Base-by-base conservation (phyloP, 1,140 invertebrate genomes). In the Bombus balteatus region DNA sequence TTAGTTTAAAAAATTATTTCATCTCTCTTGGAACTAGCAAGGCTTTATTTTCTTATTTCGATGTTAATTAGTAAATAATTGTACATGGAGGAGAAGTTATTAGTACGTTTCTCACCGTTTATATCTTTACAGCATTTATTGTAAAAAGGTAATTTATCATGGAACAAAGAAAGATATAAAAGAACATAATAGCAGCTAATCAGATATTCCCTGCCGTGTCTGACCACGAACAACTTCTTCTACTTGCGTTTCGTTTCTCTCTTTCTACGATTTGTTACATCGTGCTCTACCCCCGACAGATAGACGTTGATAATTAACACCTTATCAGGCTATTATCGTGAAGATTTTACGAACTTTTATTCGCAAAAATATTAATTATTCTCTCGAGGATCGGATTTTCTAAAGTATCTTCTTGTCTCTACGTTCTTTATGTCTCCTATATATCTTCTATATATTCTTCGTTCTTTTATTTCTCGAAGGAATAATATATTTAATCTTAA, bases 11-110 rank as follows among this genome's bases (percentile, higher is more conserved):
- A 62, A 62, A 28, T 28, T 1, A 62, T n/a, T 62, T 28, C 10
- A 10, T n/a, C 1, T 28, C 59, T 62, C 10, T 62, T 22, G 47
- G 6, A 22, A 53, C 47, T 53, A 22, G 47, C 18, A 18, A 62
- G 0, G 28, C 4, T 12, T n/a, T 1, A 12, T 12, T 62, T 12
- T 0, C 3, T 62, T 3, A 10, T 25, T 10, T n/a, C 25, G 28
- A 62, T 12, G 28, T 62, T n/a, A 62, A 28, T 28, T 12, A 1
- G 13, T n/a, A 53, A 53, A 18, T 8, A 62, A 62, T 62, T 5
- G 9, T 10, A 28, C 57, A 28, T 3, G 10, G 10, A 59, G 22
- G 9, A 59, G 25, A 59, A 25, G 25, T 28, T 12, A 28, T 28
- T 12, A 28, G 10, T 9, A 59, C 28, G 22, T 62, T 62, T 10